Evolutionary conservation across 37 sponge, comb jelly and placozoan genomes (phyloP).

Genomic region (Ianthella basta): DNA sequence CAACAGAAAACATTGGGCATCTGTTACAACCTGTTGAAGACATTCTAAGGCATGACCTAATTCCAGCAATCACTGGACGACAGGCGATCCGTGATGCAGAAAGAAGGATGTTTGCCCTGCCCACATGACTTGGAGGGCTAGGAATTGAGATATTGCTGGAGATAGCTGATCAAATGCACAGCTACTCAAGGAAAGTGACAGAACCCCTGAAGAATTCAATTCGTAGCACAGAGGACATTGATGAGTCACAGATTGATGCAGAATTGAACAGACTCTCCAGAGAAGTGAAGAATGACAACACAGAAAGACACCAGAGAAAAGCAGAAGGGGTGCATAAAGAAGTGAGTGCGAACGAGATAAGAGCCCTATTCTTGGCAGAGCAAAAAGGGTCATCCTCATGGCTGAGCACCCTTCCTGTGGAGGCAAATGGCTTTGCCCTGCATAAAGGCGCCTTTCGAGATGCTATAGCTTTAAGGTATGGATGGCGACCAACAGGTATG

Average conservation of each 20-base stretch:
- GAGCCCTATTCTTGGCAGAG: not conserved
- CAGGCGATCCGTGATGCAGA: not conserved
- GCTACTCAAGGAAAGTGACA: not conserved
- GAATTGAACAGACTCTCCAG: not conserved
- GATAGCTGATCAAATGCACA: not conserved
- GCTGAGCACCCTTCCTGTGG: not conserved
- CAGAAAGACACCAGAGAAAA: not conserved
- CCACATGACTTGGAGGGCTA: slow-evolving; percentile 15
- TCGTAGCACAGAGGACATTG: not conserved
- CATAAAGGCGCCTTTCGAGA: not conserved
- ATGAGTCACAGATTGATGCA: slow-evolving; percentile 5
- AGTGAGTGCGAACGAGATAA: not conserved
- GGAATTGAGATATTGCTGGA: not conserved
- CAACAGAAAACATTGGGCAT: not conserved
- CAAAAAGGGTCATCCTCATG: slow-evolving; percentile 11
- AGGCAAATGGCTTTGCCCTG: slow-evolving; percentile 7
- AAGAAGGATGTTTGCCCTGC: slow-evolving; percentile 15
- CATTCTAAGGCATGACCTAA: not conserved
- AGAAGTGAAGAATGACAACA: slow-evolving; percentile 1
- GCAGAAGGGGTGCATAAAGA: slow-evolving; percentile 1
- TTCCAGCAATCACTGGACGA: slow-evolving; percentile 14
- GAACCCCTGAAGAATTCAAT: slow-evolving; percentile 8
- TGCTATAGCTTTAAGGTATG: not conserved
- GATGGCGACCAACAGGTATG: slow-evolving; percentile 7
- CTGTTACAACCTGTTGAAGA: not conserved